Evolutionary conservation across 92 coral and sea anemone genomes (phyloP).

Genomic region (Actinernus sp.): DNA sequence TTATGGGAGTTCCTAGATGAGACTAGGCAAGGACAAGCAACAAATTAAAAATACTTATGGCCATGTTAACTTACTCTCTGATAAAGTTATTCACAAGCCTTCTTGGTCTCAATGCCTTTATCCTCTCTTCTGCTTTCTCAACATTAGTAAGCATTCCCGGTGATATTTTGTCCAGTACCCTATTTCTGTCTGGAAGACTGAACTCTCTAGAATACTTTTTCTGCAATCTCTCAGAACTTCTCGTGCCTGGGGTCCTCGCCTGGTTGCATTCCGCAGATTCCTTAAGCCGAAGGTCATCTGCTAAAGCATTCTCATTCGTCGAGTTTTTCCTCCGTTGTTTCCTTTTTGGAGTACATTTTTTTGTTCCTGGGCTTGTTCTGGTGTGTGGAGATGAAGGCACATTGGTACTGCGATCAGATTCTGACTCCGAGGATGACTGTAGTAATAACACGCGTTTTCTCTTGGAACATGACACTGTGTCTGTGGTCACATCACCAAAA

Average conservation of each 20-base stretch:
- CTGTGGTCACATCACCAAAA: too few species aligned
- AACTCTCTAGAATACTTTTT: slow-evolving; percentile 49
- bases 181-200: slow-evolving; percentile 71
- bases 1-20: too few species aligned
- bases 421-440: too few species aligned
- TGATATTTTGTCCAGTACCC: slow-evolving; percentile 55
- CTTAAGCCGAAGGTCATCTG: neutral
- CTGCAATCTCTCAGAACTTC: slow-evolving; percentile 81
- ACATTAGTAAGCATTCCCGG: slow-evolving; percentile 13
- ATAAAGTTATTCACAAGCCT: slow-evolving; percentile 82
- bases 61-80: slow-evolving; percentile 71
- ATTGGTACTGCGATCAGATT: too few species aligned
- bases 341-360: too few species aligned
- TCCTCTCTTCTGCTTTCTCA: slow-evolving; percentile 1
- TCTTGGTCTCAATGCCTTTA: slow-evolving; percentile 57
- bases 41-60: neutral
- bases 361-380: too few species aligned
- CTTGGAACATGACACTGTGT: too few species aligned
- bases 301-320: neutral
- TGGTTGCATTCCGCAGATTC: too few species aligned
- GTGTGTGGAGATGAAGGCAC: too few species aligned
- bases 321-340: neutral
- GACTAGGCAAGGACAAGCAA: too few species aligned
- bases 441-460: too few species aligned
- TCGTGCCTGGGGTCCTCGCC: slow-evolving; percentile 22